Evolutionary conservation across 2,113 vertebrate genomes (phyloP).

Genomic region (Lagopus leucura): DNA sequence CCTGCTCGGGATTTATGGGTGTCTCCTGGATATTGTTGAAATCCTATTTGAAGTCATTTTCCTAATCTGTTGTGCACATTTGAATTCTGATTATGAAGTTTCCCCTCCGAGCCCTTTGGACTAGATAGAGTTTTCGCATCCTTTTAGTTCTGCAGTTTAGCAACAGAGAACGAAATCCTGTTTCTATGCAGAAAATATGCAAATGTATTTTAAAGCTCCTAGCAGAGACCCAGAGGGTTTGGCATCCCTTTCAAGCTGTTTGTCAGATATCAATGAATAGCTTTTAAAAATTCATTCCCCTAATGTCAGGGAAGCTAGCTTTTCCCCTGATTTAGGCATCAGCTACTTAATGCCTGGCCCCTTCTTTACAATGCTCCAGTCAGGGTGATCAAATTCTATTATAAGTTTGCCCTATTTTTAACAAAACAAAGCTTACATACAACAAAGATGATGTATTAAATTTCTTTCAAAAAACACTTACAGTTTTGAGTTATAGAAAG

Average conservation of each 20-base stretch:
- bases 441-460: constrained; percentile 32
- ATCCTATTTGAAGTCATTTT: background rate
- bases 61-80: constrained; percentile 35
- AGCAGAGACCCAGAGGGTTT: constrained; percentile 57
- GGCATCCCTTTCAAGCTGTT: constrained; percentile 69
- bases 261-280: constrained; percentile 52
- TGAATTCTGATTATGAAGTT: constrained; percentile 56
- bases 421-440: constrained; percentile 37
- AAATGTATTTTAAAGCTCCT: constrained; percentile 68
- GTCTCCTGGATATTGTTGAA: background rate
- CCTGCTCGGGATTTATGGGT: background rate
- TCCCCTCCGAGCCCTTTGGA: constrained; percentile 5
- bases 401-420: constrained; percentile 43
- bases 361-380: constrained; percentile 37
- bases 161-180: constrained; percentile 31
- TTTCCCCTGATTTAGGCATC: constrained; percentile 51
- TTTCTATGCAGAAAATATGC: constrained; percentile 64
- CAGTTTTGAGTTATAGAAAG: background rate
- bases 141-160: constrained; percentile 68
- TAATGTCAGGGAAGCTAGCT: constrained; percentile 18
- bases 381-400: constrained; percentile 58
- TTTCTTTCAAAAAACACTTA: constrained; percentile 7
- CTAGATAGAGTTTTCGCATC: constrained; percentile 57
- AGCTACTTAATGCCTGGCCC: constrained; percentile 31
- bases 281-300: constrained; percentile 11